Evolutionary conservation across 2,888 invertebrate genomes (phyloP), one percentile per base, ranked within the genome.

Genomic region (Dynastes maya): DNA sequence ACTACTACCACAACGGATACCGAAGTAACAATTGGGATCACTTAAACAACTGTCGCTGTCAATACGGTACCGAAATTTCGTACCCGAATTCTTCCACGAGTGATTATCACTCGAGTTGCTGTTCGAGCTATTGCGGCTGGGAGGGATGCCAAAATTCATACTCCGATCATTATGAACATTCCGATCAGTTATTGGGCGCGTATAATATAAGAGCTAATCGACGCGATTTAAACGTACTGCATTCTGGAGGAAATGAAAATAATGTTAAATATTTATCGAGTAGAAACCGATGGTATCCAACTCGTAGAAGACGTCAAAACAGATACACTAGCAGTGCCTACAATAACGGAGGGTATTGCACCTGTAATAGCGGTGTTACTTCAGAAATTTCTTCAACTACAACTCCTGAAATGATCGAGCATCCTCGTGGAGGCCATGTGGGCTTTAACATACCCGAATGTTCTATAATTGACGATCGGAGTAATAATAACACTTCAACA

Each of bases 1-100:
- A 61, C 11, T 45, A 61, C n/a, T 45, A 29, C 29, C 58, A 49
- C 3, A 11, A 29, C 11, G 5, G 6, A 53, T 27, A 51, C 13
- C 27, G 16, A 6, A 22, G n/a, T 1, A 13, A 74, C 5, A 45
- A 74, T 13, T 27, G 61, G 40, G 22, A 27, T 51, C 40, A 29
- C 29, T 49, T n/a, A 13, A 68, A 16, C 27, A 53, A 51, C 13
- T 40, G 71, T 37, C 45, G 27, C 13, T 74, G 63, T 45, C 45
- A 45, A 11, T 40, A 51, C 9, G 29, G 68, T 16, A 6, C 22
- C 29, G 51, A 22, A 4, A 68, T 51, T 51, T 11, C 13, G 2
- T 32, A 11, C 22, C 27, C 22, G 13, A 51, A 11, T 29, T 22
- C 29, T 68, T 27, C 51, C 4, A 29, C 68, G 11, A 51, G 51